These are phyloP conservation scores for Hylaea fasciaria DNA, from an alignment of 2,888 invertebrate genomes.

Conservation along the genomic window DNA sequence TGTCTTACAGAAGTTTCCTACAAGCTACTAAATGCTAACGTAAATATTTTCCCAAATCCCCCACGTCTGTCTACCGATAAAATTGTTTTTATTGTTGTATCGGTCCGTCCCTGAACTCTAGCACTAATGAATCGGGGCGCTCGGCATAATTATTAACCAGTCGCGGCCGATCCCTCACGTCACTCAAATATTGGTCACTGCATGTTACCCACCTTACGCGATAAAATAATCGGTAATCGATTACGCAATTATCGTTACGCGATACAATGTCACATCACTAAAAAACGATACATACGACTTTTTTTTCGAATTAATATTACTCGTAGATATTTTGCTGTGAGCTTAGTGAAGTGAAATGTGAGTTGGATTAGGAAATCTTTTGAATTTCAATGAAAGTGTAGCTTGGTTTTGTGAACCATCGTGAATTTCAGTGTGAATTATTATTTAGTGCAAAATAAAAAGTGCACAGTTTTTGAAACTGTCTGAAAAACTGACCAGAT, in stretches of 20 bases:
- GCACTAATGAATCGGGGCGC: constrained; percentile 82
- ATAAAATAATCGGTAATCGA: constrained; percentile 22
- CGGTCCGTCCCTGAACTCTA: constrained; percentile 68
- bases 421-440: too few species aligned
- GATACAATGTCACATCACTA: constrained; percentile 10
- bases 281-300: neutral
- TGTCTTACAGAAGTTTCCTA: too few species aligned
- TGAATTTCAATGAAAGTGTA: too few species aligned
- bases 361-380: too few species aligned
- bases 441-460: too few species aligned
- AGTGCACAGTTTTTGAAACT: too few species aligned
- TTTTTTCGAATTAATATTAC: neutral
- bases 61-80: constrained; percentile 15
- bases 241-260: constrained; percentile 13
- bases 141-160: constrained; percentile 78
- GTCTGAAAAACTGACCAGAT: too few species aligned
- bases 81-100: constrained; percentile 20
- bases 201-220: constrained; percentile 14
- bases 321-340: too few species aligned
- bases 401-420: too few species aligned
- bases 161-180: constrained; percentile 72
- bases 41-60: neutral
- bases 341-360: too few species aligned
- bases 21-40: neutral
- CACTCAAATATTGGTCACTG: constrained; percentile 63